These are phyloP conservation scores for Parascotia fuliginaria DNA, from an alignment of 2,888 invertebrate genomes.

Conservation along the genomic window DNA sequence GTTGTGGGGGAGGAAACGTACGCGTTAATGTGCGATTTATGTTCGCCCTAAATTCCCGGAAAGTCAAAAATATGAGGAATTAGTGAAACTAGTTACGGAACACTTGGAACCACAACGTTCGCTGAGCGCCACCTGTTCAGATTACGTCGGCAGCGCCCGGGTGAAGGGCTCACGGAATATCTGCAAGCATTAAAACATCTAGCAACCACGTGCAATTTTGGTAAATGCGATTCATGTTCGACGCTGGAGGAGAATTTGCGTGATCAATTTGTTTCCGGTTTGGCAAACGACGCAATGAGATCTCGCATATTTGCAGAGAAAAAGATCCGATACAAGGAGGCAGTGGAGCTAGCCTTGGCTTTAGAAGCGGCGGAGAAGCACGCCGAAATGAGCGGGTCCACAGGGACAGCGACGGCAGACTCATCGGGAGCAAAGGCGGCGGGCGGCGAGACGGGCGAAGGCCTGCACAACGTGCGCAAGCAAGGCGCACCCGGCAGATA, in stretches of 20 bases:
- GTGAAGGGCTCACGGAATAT: constrained; percentile 31
- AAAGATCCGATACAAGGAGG: constrained; percentile 31
- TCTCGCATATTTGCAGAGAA: constrained; percentile 41
- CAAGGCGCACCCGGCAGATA: constrained; percentile 1
- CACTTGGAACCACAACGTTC: background rate
- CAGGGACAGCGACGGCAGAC: too few relatives aligned
- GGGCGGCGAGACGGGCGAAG: background rate
- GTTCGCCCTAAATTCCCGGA: constrained; percentile 27
- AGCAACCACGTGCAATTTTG: too few relatives aligned
- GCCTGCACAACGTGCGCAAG: background rate
- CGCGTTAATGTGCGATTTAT: too few relatives aligned
- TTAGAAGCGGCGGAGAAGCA: constrained; percentile 8
- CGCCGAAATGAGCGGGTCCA: background rate
- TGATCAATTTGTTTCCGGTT: too few relatives aligned
- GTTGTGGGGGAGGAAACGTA: too few relatives aligned
- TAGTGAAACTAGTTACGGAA: too few relatives aligned
- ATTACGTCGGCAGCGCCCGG: too few relatives aligned
- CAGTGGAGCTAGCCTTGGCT: constrained; percentile 30
- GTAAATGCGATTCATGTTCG: too few relatives aligned
- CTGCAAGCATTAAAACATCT: constrained; percentile 10
- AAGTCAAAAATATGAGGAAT: constrained; percentile 19
- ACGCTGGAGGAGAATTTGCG: constrained; percentile 25
- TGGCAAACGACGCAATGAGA: constrained; percentile 36
- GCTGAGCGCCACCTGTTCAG: constrained; percentile 1
- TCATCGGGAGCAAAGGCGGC: background rate